These are phyloP conservation scores for Drosophila ambigua DNA, from an alignment of 1,140 invertebrate species.

Conservation along the genomic window DNA sequence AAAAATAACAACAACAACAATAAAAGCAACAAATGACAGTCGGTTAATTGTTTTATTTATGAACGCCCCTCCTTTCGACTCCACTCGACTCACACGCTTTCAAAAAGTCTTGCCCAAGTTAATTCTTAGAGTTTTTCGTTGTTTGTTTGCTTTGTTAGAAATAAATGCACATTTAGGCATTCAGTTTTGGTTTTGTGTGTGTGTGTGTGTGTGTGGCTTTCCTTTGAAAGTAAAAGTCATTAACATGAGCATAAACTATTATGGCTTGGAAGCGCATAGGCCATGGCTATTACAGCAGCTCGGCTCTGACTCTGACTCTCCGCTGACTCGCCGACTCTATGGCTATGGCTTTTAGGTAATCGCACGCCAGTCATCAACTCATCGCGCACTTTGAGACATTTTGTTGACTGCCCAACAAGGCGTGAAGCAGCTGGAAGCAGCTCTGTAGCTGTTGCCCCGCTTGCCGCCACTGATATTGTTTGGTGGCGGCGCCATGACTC, in stretches of 20 bases:
- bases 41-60: conserved; percentile 54
- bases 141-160: conserved; percentile 38
- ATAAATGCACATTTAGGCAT: conserved; percentile 30
- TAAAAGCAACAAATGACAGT: conserved; percentile 31
- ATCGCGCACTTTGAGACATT: conserved; percentile 24
- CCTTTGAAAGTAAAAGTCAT: conserved; percentile 72
- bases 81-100: conserved; percentile 43
- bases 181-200: conserved; percentile 46
- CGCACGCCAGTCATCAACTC: conserved; percentile 34
- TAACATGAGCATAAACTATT: conserved; percentile 67
- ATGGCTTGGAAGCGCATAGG: conserved; percentile 45
- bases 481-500: conserved; percentile 35
- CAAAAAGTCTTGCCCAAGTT: conserved; percentile 16
- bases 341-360: conserved; percentile 66
- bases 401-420: conserved; percentile 70
- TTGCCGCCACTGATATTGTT: conserved; percentile 33
- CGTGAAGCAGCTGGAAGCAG: conserved; percentile 66
- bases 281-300: conserved; percentile 65
- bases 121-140: conserved; percentile 45
- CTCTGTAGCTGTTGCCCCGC: conserved; percentile 43
- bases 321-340: conserved; percentile 3
- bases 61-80: background rate
- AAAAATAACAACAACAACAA: conserved; percentile 30
- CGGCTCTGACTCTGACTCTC: background rate
- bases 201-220: conserved; percentile 43